Evolutionary conservation across 2,113 vertebrate species (phyloP).

Genomic region (Aspidoscelis tigris): DNA sequence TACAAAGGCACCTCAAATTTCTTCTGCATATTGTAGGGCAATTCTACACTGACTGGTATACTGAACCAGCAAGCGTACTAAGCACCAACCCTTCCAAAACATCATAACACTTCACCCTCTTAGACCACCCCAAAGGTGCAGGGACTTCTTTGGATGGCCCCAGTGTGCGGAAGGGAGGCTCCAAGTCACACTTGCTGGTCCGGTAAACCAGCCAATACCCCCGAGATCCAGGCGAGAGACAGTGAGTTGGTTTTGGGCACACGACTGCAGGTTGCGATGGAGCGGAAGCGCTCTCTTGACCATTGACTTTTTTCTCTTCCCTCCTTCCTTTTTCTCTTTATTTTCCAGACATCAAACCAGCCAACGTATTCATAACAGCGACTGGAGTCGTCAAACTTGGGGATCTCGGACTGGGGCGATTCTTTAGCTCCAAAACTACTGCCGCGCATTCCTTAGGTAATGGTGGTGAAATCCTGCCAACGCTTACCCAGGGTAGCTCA

Average conservation of each 20-base stretch:
- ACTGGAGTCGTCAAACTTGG: constrained; percentile 87
- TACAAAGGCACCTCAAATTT: too few species aligned
- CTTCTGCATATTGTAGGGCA: too few species aligned
- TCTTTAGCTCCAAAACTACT: constrained; percentile 90
- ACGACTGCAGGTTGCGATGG: constrained; percentile 36
- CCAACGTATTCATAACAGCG: constrained; percentile 90
- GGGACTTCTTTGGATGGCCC: too few species aligned
- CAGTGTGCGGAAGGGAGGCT: too few species aligned
- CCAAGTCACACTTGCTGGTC: too few species aligned
- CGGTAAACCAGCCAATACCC: too few species aligned
- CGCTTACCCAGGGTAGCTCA: background rate
- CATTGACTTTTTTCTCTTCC: constrained; percentile 44
- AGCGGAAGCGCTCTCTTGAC: constrained; percentile 51
- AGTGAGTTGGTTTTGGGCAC: background rate
- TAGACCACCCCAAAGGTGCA: too few species aligned
- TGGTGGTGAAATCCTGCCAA: background rate
- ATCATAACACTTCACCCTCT: background rate
- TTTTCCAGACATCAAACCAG: constrained; percentile 88
- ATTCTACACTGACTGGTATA: too few species aligned
- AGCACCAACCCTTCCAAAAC: background rate
- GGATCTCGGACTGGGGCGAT: constrained; percentile 87
- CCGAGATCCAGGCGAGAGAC: background rate
- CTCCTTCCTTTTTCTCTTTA: constrained; percentile 35
- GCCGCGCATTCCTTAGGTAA: constrained; percentile 90
- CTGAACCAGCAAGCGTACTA: too few species aligned